Percentiles rank a stretch among this genome's conserved stretches.
Evolutionary conservation across 2,888 invertebrate genomes (phyloP).

Genomic region (Drosophila pseudotalamancana): DNA sequence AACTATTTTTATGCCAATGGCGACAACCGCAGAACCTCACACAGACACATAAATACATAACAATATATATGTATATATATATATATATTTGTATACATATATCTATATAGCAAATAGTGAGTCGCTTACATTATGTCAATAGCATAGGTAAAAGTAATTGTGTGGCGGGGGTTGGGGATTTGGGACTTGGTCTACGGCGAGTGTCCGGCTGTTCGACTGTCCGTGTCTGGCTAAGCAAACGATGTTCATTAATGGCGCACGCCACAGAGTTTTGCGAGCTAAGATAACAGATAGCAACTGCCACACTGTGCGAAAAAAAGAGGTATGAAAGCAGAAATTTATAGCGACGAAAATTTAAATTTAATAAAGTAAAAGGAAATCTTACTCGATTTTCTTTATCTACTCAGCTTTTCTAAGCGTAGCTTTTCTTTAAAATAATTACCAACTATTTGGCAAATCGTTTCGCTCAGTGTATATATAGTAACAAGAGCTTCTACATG

Average conservation of each 20-base stretch:
- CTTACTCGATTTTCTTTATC: too few relatives aligned
- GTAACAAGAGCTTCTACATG: slow-evolving; percentile 44
- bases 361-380: too few relatives aligned
- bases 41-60: slow-evolving; percentile 43
- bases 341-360: too few relatives aligned
- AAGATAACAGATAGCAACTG: slow-evolving; percentile 71
- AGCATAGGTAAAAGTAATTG: slow-evolving; percentile 52
- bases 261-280: slow-evolving; percentile 62
- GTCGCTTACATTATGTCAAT: slow-evolving; percentile 75
- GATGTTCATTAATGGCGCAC: slow-evolving; percentile 76
- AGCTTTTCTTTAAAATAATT: too few relatives aligned
- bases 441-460: background rate
- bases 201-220: slow-evolving; percentile 22
- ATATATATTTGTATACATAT: slow-evolving; percentile 30
- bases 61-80: slow-evolving; percentile 28
- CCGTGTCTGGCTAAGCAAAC: slow-evolving; percentile 72
- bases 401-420: too few relatives aligned
- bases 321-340: too few relatives aligned
- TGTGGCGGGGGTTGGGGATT: background rate
- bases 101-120: slow-evolving; percentile 11
- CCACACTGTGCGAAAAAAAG: slow-evolving; percentile 29
- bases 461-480: slow-evolving; percentile 31
- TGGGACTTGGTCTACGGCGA: background rate
- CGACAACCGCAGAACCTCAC: slow-evolving; percentile 55
- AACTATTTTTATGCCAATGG: slow-evolving; percentile 75